Evolutionary conservation across 2,888 invertebrate species (phyloP), one percentile per base, ranked within the genome.

Genomic region (Dorcus parallelipipedus): DNA sequence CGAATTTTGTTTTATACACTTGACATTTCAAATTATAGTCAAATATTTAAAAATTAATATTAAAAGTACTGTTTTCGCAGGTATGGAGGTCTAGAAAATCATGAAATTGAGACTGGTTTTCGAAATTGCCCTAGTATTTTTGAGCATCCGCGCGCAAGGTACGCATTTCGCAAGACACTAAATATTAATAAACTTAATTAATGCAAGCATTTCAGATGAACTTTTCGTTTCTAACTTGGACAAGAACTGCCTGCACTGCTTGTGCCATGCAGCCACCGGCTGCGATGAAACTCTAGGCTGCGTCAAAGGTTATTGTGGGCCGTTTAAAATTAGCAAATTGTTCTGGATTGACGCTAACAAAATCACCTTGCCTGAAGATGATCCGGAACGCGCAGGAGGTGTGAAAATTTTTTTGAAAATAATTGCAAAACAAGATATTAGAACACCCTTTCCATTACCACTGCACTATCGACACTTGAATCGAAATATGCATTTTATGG

Each of bases 291-390:
- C 80, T 0, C 26, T 80, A 52, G 82, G 81, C 3, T 86, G 86
- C 71, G 73, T 74, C 0, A 79, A 75, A 0, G 84, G 84, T 0
- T 85, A 84, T 72, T 87, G 87, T 69, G 86, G 87, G 0, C 84
- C 86, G 0, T 86, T 83, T 75, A 83, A 82, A 73, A 82, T 87
- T 62, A 84, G 85, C 49, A 78, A 81, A 65, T 79, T 85, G 4
- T 87, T 87, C 73, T 87, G 87, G 87, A 79, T 81, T 3, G 87
- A 87, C 63, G 85, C 85, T 2, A 86, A 83, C 1, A 82, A 82
- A 65, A 80, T 82, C 2, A 83, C 82, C 2, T 68, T 85, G 51
- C 82, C 83, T 2, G 83, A 84, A 33, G 86, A 87, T 66, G 81
- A 81, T 64, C 79, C 82, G 0, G 77, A 79, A 14, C 76, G 85